These are phyloP conservation scores for Uropetala carovei DNA, from an alignment of 2,888 invertebrate genomes.

Conservation along the genomic window DNA sequence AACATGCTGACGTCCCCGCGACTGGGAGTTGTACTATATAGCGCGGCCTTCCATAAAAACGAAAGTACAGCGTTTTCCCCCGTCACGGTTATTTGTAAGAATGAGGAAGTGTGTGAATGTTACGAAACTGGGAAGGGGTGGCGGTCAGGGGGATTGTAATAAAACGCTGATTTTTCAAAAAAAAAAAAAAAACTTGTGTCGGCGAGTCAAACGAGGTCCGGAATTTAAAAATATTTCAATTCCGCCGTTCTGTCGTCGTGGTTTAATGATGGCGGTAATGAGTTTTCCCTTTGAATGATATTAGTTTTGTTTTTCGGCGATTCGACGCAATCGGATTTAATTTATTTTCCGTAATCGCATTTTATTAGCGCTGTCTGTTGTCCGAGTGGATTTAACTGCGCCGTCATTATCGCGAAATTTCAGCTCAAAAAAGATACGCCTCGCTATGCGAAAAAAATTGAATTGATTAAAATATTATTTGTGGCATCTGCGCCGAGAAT, in stretches of 20 bases:
- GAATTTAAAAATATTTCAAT: neutral
- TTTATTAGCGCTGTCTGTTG: neutral
- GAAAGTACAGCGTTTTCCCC: neutral
- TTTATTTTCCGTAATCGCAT: neutral
- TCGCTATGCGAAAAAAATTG: neutral
- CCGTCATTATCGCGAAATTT: neutral
- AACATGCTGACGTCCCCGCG: neutral
- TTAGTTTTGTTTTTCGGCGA: too few relatives aligned
- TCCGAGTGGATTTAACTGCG: neutral
- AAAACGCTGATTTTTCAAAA: too few relatives aligned
- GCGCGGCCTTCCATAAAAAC: conserved; percentile 11
- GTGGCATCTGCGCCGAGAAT: too few relatives aligned
- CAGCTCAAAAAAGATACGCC: neutral
- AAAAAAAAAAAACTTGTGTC: too few relatives aligned
- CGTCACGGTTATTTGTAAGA: neutral
- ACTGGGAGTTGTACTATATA: neutral
- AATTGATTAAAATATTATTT: neutral
- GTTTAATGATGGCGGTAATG: neutral
- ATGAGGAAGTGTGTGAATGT: conserved; percentile 3
- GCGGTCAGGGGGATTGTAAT: too few relatives aligned
- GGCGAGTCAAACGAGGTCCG: neutral
- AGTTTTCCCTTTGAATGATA: neutral
- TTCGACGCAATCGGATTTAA: too few relatives aligned
- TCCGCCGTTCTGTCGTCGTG: neutral
- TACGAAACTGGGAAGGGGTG: neutral